phyloP scores from a whole-genome alignment of 2,888 invertebrate species.

The Sarcophaga rosellei region DNA sequence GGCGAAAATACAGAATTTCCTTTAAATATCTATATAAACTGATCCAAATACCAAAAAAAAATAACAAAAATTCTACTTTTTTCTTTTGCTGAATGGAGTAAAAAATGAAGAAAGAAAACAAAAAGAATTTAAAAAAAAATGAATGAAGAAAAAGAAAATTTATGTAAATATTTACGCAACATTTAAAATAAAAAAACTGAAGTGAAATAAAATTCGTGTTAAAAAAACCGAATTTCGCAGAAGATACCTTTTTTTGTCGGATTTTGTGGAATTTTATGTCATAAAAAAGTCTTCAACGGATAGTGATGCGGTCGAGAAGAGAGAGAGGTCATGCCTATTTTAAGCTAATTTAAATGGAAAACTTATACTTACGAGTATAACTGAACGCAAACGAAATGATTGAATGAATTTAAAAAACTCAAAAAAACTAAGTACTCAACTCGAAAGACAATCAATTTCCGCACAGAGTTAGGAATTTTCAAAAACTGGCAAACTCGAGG shows the following conservation, averaged over 20 bases:
- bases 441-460: too few species aligned
- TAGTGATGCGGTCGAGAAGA: too few species aligned
- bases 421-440: too few species aligned
- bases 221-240: not conserved
- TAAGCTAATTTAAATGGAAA: too few species aligned
- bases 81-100: not conserved
- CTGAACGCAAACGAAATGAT: too few species aligned
- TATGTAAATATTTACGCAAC: slow-evolving; percentile 42
- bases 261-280: not conserved
- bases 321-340: too few species aligned
- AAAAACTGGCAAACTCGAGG: too few species aligned
- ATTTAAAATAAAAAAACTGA: slow-evolving; percentile 7
- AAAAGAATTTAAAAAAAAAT: not conserved
- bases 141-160: slow-evolving; percentile 10
- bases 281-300: too few species aligned
- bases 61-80: not conserved
- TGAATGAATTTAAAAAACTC: too few species aligned
- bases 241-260: not conserved
- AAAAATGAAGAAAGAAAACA: slow-evolving; percentile 6
- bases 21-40: slow-evolving; percentile 12
- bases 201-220: too few species aligned
- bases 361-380: too few species aligned
- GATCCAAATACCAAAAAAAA: slow-evolving; percentile 44
- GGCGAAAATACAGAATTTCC: slow-evolving; percentile 13
- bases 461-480: too few species aligned